These are phyloP conservation scores for Hystrix cristata DNA, from an alignment of 2,113 vertebrate species.

Conservation along the genomic window DNA sequence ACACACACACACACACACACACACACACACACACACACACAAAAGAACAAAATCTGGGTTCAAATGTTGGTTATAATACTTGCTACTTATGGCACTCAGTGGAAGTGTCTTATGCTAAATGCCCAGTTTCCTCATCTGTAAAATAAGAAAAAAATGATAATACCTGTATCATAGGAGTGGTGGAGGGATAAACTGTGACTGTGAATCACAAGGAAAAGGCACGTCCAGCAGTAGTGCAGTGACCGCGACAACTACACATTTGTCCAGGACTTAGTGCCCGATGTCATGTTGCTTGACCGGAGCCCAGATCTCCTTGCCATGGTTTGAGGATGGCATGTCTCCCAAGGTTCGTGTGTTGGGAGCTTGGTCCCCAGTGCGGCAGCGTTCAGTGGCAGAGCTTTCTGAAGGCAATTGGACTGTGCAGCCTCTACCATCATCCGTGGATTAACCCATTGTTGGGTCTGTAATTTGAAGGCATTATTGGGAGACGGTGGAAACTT, in stretches of 20 bases:
- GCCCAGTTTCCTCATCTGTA: not conserved
- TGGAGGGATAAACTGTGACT: not conserved
- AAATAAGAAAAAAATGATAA: not conserved
- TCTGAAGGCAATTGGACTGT: not conserved
- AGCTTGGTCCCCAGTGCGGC: not conserved
- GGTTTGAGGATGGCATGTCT: not conserved
- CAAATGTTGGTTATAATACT: not conserved
- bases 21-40: no score
- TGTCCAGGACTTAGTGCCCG: not conserved
- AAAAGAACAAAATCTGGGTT: not conserved
- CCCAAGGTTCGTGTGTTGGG: not conserved
- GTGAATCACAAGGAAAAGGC: slow-evolving; percentile 25
- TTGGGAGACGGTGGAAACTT: not conserved
- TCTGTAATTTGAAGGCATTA: not conserved
- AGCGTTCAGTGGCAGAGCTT: not conserved
- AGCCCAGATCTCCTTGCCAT: not conserved
- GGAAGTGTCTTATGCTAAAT: not conserved
- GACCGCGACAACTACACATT: not conserved
- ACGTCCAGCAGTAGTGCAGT: not conserved
- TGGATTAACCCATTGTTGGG: not conserved
- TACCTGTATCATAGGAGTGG: not conserved
- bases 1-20: no score
- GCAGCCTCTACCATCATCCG: not conserved
- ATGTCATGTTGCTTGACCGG: not conserved
- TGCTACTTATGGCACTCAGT: not conserved